Base-by-base conservation (phyloP, 2,797 vertebrate genomes). In the Philypnodon macrostomus region DNA sequence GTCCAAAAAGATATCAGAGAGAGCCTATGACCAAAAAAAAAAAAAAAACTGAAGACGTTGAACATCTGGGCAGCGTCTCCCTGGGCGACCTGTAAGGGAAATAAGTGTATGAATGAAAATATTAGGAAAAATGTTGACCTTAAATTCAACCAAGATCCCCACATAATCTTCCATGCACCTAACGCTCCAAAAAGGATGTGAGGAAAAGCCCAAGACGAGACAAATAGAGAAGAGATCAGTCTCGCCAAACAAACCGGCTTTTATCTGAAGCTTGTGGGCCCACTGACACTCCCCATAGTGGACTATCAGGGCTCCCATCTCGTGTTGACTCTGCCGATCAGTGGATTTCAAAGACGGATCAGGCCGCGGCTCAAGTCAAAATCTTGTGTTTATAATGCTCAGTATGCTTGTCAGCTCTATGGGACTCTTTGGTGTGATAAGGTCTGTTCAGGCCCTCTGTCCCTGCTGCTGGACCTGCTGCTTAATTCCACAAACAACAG, bases 331-430 rank as follows among this genome's bases (percentile, higher is more conserved):
- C 42, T 62, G 61, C 73, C 40, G 56, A 70, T 75, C 67, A 68
- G 70, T 73, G 79, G 78, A 81, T 81, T 81, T 84, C 47, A 81
- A 75, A 83, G 77, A 82, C 75, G 75, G 79, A 87, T 87, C 79
- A 83, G 67, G 65, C 49, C 35, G 9, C 12, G 60, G 67, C 77
- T 81, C 62, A 61, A 74, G 73, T 75, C 67, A 67, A 75, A 83
- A 75, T 81, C 75, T 70, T 73, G 73, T 79, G 80, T 75, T 85
- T 65, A 74, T 72, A 75, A 80, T 68, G 74, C 75, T 53, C 76
- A 57, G 69, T 73, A 53, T 77, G 76, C 61, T 40, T 19, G 51
- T 12, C 11, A 70, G 71, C 59, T 60, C 53, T 48, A 41, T 36
- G 51, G 62, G 64, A 73, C 7, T 24, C 61, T 23, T n/a, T 0